Percentiles rank a stretch among this genome's conserved stretches.
These are phyloP conservation scores for Reinhardtius hippoglossoides DNA, from an alignment of 2,113 vertebrate species.

Conservation along the genomic window DNA sequence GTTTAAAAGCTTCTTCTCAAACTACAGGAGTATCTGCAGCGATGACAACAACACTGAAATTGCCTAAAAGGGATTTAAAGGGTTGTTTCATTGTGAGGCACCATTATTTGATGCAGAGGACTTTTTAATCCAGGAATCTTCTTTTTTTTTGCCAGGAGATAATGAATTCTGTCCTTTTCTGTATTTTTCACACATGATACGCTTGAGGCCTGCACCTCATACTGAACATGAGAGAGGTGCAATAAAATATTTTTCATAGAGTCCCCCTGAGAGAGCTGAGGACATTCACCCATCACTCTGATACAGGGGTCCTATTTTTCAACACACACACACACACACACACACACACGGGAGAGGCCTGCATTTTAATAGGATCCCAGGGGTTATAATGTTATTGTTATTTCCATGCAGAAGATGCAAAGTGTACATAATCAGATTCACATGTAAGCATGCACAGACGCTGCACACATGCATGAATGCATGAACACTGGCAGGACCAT, in stretches of 20 bases:
- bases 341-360: slow-evolving; percentile 17
- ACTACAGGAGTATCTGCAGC: background rate
- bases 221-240: slow-evolving; percentile 23
- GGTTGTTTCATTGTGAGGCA: background rate
- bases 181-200: slow-evolving; percentile 1
- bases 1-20: slow-evolving; percentile 14
- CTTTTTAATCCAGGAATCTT: too few relatives aligned
- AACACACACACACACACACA: slow-evolving; percentile 14
- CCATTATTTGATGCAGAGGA: too few relatives aligned
- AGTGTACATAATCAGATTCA: slow-evolving; percentile 62
- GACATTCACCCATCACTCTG: slow-evolving; percentile 64
- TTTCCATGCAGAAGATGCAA: slow-evolving; percentile 54
- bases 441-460: slow-evolving; percentile 13
- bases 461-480: slow-evolving; percentile 33
- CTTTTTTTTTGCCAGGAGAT: too few relatives aligned
- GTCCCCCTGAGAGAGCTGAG: slow-evolving; percentile 51
- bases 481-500: slow-evolving; percentile 12
- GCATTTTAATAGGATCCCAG: slow-evolving; percentile 72
- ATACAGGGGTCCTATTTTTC: slow-evolving; percentile 59
- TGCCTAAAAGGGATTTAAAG: background rate
- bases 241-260: slow-evolving; percentile 61
- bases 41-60: background rate
- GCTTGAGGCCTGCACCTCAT: slow-evolving; percentile 37
- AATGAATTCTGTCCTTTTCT: too few relatives aligned
- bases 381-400: slow-evolving; percentile 66